Conservation (phyloP, 2,797 vertebrate species). For the Centroberyx gerrardi region DNA sequence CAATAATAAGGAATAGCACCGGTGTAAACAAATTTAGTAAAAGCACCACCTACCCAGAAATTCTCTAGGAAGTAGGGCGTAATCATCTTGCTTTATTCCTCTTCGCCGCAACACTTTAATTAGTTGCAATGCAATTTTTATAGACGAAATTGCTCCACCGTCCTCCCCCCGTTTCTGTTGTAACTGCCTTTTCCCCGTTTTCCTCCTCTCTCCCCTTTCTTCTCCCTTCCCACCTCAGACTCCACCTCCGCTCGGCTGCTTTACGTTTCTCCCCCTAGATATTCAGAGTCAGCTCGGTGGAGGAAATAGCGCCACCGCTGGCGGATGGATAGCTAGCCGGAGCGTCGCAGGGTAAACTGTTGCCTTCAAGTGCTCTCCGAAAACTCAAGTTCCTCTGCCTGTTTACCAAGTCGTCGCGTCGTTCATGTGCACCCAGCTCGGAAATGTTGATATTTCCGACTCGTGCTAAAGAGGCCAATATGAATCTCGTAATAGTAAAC, state of each 20-base stretch:
- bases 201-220: constrained; percentile 84
- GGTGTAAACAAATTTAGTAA: constrained; percentile 64
- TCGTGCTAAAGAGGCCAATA: no score
- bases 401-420: no score
- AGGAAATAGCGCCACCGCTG: constrained; percentile 77
- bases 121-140: constrained; percentile 66
- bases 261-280: constrained; percentile 42
- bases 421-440: no score
- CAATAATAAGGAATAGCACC: constrained; percentile 66
- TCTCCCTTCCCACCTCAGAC: constrained; percentile 86
- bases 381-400: neutral
- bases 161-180: constrained; percentile 79
- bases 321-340: neutral
- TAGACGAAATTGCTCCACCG: constrained; percentile 77
- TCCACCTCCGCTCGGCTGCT: constrained; percentile 77
- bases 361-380: constrained; percentile 48
- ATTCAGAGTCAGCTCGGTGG: neutral
- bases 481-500: no score
- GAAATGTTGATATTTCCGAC: no score
- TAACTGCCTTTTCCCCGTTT: constrained; percentile 80
- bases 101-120: constrained; percentile 58
- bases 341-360: neutral
- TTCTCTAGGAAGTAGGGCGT: constrained; percentile 95
- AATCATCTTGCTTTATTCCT: constrained; percentile 88
- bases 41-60: constrained; percentile 92